A percentile compares a stretch with the other conserved stretches of the same genome.
Conservation (phyloP, 2,888 invertebrate genomes). For the Agriotes lineatus region DNA sequence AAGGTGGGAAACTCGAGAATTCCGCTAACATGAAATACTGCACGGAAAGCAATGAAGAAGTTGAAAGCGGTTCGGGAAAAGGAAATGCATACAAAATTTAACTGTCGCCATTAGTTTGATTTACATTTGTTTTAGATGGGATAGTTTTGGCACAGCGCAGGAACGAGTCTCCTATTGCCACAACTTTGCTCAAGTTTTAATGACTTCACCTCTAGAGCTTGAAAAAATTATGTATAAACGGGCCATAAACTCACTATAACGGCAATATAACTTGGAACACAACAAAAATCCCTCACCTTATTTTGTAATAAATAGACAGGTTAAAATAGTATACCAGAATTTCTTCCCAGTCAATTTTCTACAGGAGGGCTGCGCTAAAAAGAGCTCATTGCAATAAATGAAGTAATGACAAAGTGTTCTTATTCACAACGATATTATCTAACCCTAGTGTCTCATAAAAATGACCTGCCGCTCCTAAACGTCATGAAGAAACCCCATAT, state of each 20-base stretch:
- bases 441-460: constrained; percentile 53
- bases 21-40: constrained; percentile 21
- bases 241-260: constrained; percentile 5
- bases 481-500: constrained; percentile 57
- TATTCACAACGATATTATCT: constrained; percentile 54
- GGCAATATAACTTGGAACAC: not conserved
- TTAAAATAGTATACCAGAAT: not conserved
- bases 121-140: constrained; percentile 36
- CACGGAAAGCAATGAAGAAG: constrained; percentile 20
- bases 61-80: constrained; percentile 28
- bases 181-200: constrained; percentile 26
- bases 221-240: constrained; percentile 5
- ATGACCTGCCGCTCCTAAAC: constrained; percentile 55
- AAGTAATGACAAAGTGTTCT: constrained; percentile 54
- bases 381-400: constrained; percentile 28
- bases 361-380: not conserved
- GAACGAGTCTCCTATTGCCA: constrained; percentile 16
- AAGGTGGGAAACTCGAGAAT: constrained; percentile 27
- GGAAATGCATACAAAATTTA: constrained; percentile 43
- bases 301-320: not conserved
- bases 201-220: constrained; percentile 11
- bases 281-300: not conserved
- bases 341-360: not conserved
- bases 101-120: constrained; percentile 41
- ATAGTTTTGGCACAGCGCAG: constrained; percentile 24